Base-by-base conservation (phyloP, 1,140 invertebrate species). In the Leptopilina clavipes region DNA sequence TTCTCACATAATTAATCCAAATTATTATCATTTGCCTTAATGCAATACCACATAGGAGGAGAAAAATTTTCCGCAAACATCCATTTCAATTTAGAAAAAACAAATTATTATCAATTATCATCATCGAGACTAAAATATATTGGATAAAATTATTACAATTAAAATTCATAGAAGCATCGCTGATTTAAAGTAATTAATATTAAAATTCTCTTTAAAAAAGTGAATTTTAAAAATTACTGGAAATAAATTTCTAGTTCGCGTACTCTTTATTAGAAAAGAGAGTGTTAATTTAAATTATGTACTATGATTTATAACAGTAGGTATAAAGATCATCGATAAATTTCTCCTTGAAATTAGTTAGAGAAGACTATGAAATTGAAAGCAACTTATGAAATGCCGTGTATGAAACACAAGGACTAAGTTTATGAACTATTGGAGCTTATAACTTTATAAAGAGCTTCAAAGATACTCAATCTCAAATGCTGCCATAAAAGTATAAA, bases 391-490 rank as follows among this genome's bases (percentile, higher is more conserved):
- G 1, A 14, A 65, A 65, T 65, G 19, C 2, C 25, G 8, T n/a
- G 14, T 65, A 31, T 65, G 59, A 37, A 65, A 37, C 12, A 65
- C 11, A 59, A 59, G 54, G 19, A 59, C 25, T 31, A 65, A 65
- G 9, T 65, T 65, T 65, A 65, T 65, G 59, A 65, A 65, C 12
- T 65, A 31, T 14, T 31, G 25, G 59, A 31, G 59, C 59, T 65
- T 65, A 52, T 52, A 52, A 52, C 48, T 52, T 52, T 52, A 52
- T 37, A 25, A 54, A n/a, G 59, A 65, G 59, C 25, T 25, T 31
- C 59, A 65, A 22, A 65, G 12, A 31, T 31, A 37, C 59, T 65
- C 7, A 31, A 22, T 65, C 59, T 65, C 14, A 19, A 65, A 65
- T 31, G 25, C 11, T 7, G 59, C 25, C 25, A 65, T 65, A 31